Percentiles rank a stretch among this genome's conserved stretches.
Conservation (phyloP, 2,113 vertebrate species). For the Macrotis lagotis region DNA sequence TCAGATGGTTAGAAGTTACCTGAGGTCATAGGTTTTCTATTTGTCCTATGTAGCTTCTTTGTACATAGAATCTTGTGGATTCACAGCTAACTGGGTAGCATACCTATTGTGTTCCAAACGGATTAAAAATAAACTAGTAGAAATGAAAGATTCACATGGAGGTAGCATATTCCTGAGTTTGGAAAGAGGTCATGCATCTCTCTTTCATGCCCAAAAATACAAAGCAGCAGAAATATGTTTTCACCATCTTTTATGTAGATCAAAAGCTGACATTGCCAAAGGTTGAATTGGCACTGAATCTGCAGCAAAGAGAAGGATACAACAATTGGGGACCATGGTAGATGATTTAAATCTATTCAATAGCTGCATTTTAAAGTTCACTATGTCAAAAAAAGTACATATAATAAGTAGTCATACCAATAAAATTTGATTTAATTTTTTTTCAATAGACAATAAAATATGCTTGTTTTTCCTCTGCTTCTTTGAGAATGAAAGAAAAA, state of each 20-base stretch:
- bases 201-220: not conserved
- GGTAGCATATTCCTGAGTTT: not conserved
- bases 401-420: not conserved
- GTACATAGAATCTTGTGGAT: not conserved
- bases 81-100: not conserved
- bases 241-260: constrained; percentile 19
- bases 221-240: constrained; percentile 8
- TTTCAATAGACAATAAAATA: constrained; percentile 32
- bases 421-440: not conserved
- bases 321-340: not conserved
- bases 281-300: constrained; percentile 35
- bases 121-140: not conserved
- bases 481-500: constrained; percentile 43
- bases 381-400: constrained; percentile 10
- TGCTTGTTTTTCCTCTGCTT: not conserved
- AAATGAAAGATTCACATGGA: constrained; percentile 3
- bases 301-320: not conserved
- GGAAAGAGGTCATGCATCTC: not conserved
- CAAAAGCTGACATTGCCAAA: constrained; percentile 40
- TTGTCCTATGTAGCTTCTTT: not conserved
- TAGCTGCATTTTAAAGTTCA: constrained; percentile 30
- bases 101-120: not conserved
- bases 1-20: not conserved
- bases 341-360: constrained; percentile 46
- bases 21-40: not conserved